These are phyloP conservation scores for Gymnoscopelus braueri DNA, from an alignment of 2,797 vertebrate genomes.

Conservation along the genomic window DNA sequence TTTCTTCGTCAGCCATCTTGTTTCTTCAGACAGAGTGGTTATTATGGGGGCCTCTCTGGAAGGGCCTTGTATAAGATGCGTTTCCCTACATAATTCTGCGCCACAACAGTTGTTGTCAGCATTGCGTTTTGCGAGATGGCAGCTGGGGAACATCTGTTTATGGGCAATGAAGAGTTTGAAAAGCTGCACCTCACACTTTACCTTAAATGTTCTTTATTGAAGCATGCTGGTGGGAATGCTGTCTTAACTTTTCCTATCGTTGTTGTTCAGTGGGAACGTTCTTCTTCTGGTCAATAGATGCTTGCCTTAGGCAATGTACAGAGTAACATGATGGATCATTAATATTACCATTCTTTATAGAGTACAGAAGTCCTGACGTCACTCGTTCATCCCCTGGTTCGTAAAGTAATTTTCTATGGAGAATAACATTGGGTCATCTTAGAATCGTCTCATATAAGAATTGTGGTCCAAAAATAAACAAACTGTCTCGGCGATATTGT, in stretches of 20 bases:
- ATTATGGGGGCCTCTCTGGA: constrained; percentile 72
- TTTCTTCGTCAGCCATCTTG: constrained; percentile 86
- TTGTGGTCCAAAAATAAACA: no score
- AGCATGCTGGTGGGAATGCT: constrained; percentile 65
- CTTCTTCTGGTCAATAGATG: constrained; percentile 62
- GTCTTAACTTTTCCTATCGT: constrained; percentile 73
- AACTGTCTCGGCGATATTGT: no score
- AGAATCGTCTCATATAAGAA: no score
- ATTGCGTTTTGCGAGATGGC: constrained; percentile 72
- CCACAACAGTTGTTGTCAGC: constrained; percentile 79
- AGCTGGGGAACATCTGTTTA: constrained; percentile 85
- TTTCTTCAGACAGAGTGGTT: constrained; percentile 84
- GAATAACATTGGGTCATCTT: no score
- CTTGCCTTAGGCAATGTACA: constrained; percentile 52
- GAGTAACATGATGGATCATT: constrained; percentile 71
- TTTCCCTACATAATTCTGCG: constrained; percentile 70
- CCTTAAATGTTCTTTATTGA: constrained; percentile 80
- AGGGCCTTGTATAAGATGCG: constrained; percentile 75
- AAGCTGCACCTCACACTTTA: constrained; percentile 78
- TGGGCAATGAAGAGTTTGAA: constrained; percentile 77
- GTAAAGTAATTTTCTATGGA: no score
- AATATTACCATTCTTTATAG: constrained; percentile 77
- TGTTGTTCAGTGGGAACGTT: constrained; percentile 70
- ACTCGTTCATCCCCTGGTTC: no score
- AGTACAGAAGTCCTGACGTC: no score